phyloP scores from a whole-genome alignment of 2,113 vertebrate species.

The Ptilorrhoa leucosticta region DNA sequence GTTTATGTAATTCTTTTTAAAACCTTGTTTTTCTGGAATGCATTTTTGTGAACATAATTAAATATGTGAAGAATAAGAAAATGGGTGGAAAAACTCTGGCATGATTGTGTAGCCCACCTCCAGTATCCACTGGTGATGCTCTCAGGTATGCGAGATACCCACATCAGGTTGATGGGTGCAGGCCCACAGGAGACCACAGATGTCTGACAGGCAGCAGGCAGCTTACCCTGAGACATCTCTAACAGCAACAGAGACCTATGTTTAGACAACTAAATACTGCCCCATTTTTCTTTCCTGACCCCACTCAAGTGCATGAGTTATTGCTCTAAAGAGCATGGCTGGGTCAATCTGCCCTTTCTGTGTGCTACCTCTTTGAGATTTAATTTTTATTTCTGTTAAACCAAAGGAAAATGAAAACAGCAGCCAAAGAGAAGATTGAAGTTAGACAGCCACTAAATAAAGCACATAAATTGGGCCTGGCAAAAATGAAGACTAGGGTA shows the following conservation, averaged over 20 bases:
- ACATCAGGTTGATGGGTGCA: not conserved
- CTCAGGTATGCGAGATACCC: not conserved
- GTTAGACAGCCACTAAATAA: not conserved
- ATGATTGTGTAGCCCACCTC: not conserved
- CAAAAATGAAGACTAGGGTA: not conserved
- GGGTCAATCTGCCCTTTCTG: not conserved
- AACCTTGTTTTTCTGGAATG: not conserved
- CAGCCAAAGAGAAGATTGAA: not conserved
- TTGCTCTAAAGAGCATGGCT: not conserved
- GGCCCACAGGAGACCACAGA: not conserved
- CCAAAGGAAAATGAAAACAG: not conserved
- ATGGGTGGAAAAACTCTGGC: not conserved
- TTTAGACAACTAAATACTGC: not conserved
- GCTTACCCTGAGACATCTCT: not conserved
- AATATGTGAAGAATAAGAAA: not conserved
- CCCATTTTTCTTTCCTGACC: not conserved
- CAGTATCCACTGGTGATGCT: not conserved
- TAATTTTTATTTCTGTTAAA: not conserved
- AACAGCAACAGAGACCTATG: not conserved
- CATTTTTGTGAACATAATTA: not conserved
- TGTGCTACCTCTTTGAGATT: not conserved
- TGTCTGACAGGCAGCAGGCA: not conserved
- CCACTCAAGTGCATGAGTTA: not conserved
- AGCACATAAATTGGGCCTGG: not conserved
- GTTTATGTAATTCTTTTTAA: not conserved